These are phyloP conservation scores for Lepeophtheirus salmonis DNA, from an alignment of 1,140 invertebrate genomes.

Conservation along the genomic window DNA sequence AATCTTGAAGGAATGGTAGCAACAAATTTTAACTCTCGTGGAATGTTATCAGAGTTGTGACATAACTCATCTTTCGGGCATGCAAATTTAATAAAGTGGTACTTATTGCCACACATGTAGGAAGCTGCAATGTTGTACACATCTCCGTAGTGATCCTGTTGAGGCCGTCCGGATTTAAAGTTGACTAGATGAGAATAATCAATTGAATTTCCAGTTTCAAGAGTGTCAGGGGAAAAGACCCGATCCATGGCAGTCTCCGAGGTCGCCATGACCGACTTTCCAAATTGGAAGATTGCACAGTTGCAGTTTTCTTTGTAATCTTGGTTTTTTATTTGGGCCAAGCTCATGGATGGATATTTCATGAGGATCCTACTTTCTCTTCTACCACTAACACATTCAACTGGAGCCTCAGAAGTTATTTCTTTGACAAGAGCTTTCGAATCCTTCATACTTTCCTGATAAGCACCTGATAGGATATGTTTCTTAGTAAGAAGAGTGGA, in stretches of 20 bases:
- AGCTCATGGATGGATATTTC: too few relatives aligned
- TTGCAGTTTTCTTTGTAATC: slow-evolving; percentile 21
- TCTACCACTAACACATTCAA: too few relatives aligned
- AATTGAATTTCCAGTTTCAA: slow-evolving; percentile 22
- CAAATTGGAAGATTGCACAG: slow-evolving; percentile 23
- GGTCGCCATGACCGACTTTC: slow-evolving; percentile 24
- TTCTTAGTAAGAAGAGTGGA: too few relatives aligned
- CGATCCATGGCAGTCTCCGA: slow-evolving; percentile 24
- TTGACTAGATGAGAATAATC: slow-evolving; percentile 4
- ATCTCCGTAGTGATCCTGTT: slow-evolving; percentile 20
- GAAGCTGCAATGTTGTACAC: slow-evolving; percentile 25
- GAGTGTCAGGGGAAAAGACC: slow-evolving; percentile 24
- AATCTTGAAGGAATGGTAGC: slow-evolving; percentile 28
- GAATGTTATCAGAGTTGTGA: slow-evolving; percentile 17
- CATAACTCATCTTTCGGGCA: slow-evolving; percentile 17
- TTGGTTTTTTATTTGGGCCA: too few relatives aligned
- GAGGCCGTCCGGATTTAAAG: slow-evolving; percentile 21
- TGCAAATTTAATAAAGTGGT: slow-evolving; percentile 24
- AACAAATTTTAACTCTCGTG: slow-evolving; percentile 6
- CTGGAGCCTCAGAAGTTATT: too few relatives aligned
- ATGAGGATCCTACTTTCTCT: too few relatives aligned
- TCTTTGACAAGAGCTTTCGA: too few relatives aligned
- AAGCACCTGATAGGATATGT: too few relatives aligned
- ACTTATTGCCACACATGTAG: slow-evolving; percentile 24
- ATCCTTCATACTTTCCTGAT: too few relatives aligned